Evolutionary conservation across 2,113 vertebrate species (phyloP).

Genomic region (Excalfactoria chinensis): DNA sequence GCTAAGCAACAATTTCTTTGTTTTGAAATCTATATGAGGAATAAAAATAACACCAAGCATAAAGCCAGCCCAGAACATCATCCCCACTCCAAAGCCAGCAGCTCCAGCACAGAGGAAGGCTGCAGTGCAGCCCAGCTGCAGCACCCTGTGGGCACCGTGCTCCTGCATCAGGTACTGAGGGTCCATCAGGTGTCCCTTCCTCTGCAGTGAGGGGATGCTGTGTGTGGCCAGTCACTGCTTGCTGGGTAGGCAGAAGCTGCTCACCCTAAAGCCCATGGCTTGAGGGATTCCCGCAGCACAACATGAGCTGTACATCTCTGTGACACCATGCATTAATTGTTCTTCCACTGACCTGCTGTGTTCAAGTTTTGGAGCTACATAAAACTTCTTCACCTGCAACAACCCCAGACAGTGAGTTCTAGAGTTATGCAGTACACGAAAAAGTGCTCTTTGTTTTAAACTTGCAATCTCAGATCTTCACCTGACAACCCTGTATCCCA

Average conservation of each 20-base stretch:
- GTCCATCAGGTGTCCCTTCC: neutral
- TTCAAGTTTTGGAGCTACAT: neutral
- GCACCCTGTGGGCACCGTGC: neutral
- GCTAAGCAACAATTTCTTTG: conserved; percentile 71
- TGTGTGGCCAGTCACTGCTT: neutral
- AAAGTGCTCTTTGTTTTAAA: neutral
- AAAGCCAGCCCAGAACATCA: conserved; percentile 33
- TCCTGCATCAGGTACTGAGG: neutral
- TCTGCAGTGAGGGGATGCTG: neutral
- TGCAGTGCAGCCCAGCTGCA: neutral
- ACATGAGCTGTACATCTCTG: neutral
- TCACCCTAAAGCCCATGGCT: neutral
- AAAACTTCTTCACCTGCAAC: neutral
- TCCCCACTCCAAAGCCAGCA: neutral
- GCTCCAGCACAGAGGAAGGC: neutral
- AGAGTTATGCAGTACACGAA: neutral
- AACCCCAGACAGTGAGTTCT: neutral
- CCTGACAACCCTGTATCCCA: neutral
- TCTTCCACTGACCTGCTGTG: neutral
- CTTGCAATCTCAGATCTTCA: neutral
- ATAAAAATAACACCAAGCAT: conserved; percentile 54
- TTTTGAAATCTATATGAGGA: conserved; percentile 68
- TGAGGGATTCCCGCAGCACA: neutral
- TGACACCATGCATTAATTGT: neutral
- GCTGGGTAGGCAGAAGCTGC: neutral